Conservation (phyloP, 2,113 vertebrate genomes). For the Serinus canaria region DNA sequence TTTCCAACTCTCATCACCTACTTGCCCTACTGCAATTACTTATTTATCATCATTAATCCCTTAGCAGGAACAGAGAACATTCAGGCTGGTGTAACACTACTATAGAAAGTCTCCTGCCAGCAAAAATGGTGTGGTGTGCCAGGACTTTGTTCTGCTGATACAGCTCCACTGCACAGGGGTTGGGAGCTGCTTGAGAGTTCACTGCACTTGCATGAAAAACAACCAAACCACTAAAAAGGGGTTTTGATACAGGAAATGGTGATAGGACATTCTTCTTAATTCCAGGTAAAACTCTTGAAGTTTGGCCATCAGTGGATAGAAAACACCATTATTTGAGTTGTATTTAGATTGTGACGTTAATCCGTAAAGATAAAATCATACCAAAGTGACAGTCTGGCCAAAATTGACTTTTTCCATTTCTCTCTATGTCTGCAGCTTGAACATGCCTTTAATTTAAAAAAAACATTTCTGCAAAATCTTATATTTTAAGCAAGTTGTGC, state of each 20-base stretch:
- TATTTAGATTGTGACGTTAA: neutral
- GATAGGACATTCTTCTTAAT: neutral
- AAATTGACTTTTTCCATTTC: neutral
- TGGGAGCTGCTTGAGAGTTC: neutral
- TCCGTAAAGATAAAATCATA: neutral
- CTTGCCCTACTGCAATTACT: neutral
- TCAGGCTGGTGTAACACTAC: neutral
- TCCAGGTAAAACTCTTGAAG: neutral
- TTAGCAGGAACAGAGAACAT: neutral
- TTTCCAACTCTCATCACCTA: neutral
- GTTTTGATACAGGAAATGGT: neutral
- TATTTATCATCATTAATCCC: neutral
- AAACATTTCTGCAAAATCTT: neutral
- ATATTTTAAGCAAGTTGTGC: neutral
- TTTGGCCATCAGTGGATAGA: neutral
- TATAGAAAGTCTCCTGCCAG: neutral
- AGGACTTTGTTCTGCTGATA: neutral
- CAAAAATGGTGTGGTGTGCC: neutral
- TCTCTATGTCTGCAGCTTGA: neutral
- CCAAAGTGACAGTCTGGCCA: neutral
- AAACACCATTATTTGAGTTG: neutral
- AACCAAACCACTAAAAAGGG: neutral
- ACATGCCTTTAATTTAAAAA: neutral
- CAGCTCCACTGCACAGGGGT: neutral
- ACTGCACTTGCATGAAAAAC: neutral